These are phyloP conservation scores for Dermochelys coriacea DNA, from an alignment of 2,797 vertebrate species.

Conservation along the genomic window DNA sequence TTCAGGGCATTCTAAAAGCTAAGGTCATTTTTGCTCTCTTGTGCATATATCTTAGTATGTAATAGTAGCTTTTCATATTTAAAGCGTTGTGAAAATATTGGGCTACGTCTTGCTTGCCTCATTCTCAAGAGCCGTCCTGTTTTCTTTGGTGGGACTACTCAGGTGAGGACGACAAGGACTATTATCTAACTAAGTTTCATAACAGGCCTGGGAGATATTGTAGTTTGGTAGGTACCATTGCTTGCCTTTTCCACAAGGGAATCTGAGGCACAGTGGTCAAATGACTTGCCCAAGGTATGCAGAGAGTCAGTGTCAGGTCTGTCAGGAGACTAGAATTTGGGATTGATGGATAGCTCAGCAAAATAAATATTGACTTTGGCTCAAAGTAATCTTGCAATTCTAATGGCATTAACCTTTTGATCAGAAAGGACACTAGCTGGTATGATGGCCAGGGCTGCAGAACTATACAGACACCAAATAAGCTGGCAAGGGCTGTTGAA, in stretches of 20 bases:
- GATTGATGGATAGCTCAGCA: neutral
- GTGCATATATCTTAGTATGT: neutral
- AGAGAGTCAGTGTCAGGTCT: fast-evolving
- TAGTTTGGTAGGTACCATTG: neutral
- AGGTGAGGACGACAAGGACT: neutral
- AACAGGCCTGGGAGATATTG: slow-evolving; percentile 1
- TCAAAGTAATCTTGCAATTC: neutral
- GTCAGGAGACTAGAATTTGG: fast-evolving
- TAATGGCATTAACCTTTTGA: neutral
- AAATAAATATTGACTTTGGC: neutral
- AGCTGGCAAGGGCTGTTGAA: neutral
- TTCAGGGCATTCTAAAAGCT: neutral
- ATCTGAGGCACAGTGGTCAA: neutral
- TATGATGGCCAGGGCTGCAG: neutral
- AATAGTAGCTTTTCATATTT: neutral
- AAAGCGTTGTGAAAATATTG: neutral
- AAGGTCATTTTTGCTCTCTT: neutral
- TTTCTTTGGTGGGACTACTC: neutral
- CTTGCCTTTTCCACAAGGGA: neutral
- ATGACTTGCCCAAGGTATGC: neutral
- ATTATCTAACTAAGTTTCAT: slow-evolving; percentile 8
- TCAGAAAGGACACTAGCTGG: neutral
- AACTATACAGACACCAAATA: neutral
- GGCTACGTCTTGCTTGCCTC: neutral
- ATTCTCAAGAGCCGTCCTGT: neutral